Evolutionary conservation across 1,140 invertebrate species (phyloP).

Genomic region (Apocrypta bakeri): DNA sequence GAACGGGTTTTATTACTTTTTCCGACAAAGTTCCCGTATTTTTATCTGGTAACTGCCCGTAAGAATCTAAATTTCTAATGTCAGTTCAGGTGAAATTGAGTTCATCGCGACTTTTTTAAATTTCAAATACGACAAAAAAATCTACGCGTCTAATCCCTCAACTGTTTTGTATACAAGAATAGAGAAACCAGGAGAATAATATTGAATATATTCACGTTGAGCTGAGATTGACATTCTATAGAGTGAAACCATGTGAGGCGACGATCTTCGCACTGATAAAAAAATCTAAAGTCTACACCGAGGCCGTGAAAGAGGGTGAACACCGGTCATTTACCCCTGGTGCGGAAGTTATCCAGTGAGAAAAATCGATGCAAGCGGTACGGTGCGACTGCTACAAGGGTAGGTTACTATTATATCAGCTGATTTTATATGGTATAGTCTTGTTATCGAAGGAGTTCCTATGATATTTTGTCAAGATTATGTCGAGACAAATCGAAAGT

Average conservation of each 20-base stretch:
- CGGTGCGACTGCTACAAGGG: neutral
- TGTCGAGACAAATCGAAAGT: too few species aligned
- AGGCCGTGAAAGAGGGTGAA: neutral
- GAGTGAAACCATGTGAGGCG: neutral
- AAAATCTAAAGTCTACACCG: neutral
- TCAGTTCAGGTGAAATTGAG: neutral
- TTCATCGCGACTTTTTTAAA: neutral
- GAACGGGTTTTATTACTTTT: neutral
- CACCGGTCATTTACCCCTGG: constrained; percentile 17
- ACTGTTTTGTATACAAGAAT: neutral
- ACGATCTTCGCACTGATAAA: neutral
- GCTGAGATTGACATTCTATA: neutral
- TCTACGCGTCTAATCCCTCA: neutral
- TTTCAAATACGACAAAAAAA: constrained; percentile 10
- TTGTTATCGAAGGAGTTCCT: neutral
- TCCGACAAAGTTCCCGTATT: constrained; percentile 4
- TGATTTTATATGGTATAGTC: neutral
- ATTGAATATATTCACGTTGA: neutral
- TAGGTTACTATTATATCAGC: neutral
- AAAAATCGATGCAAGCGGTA: neutral
- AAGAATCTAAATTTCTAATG: constrained; percentile 41
- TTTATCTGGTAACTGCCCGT: neutral
- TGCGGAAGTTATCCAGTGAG: neutral
- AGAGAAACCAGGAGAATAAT: neutral
- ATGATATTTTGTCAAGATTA: neutral